Evolutionary conservation across 2,888 invertebrate genomes (phyloP).

Genomic region (Fissipunctia ypsillon): DNA sequence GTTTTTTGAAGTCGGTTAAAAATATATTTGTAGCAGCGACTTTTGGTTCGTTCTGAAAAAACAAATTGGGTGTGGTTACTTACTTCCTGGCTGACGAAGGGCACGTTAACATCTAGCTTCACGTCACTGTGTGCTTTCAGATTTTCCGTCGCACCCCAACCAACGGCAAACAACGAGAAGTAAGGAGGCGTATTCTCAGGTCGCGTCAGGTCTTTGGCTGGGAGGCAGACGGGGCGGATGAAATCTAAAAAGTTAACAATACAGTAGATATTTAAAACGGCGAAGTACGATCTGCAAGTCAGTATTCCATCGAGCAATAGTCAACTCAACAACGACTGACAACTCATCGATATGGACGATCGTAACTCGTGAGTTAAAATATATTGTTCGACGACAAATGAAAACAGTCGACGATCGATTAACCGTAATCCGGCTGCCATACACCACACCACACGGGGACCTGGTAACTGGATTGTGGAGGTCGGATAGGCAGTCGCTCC

Average conservation of each 20-base stretch:
- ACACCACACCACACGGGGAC: not conserved
- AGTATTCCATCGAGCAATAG: not conserved
- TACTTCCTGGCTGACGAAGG: conserved; percentile 26
- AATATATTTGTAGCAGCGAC: not conserved
- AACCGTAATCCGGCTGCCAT: not conserved
- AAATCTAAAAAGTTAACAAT: conserved; percentile 46
- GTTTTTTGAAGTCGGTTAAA: too few relatives aligned
- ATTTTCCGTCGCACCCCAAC: conserved; percentile 29
- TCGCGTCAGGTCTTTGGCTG: conserved; percentile 31
- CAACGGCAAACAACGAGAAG: conserved; percentile 47
- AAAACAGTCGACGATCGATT: not conserved
- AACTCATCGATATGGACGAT: not conserved
- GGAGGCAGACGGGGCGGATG: conserved; percentile 53
- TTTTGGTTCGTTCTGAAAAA: not conserved
- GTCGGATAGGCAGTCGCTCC: too few relatives aligned
- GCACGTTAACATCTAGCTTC: conserved; percentile 16
- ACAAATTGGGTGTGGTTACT: not conserved
- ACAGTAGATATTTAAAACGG: not conserved
- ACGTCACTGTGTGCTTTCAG: not conserved
- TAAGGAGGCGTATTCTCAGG: not conserved
- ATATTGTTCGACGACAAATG: not conserved
- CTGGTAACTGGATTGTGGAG: too few relatives aligned
- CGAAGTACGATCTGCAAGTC: not conserved
- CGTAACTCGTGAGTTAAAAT: not conserved
- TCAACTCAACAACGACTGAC: not conserved